Base-by-base conservation (phyloP, 2,888 invertebrate genomes). In the Tenthredo livida region DNA sequence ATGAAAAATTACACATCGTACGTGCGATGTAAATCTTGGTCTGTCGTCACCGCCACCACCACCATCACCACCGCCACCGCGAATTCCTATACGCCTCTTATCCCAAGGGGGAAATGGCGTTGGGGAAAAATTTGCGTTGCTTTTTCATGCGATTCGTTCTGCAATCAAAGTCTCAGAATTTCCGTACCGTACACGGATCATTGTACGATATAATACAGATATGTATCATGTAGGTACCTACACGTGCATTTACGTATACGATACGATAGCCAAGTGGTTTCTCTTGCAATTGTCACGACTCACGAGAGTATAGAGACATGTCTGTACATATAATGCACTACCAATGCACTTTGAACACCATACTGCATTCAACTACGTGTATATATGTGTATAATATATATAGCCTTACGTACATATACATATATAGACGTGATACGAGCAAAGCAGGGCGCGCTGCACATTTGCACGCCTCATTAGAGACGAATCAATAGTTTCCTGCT, bases 401-500 rank as follows among this genome's bases (percentile, higher is more conserved):
- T 50, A 77, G 15, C 37, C 40, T 17, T 29, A n/a, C 15, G 17
- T 7, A 10, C 21, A 21, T 75, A 47, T 54, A 70, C 9, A 4
- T 1, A 10, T 3, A 29, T 73, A 43, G 17, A 77, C 29, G 15
- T 33, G 37, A 61, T 61, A 40, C 80, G 25, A 10, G 21, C 61
- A 40, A 37, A 61, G 61, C 61, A 25, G 80, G 58, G 58, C 12
- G 47, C 43, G 43, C 15, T 21, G 50, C 83, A 47, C 40, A 83
- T 65, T 83, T 83, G 83, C 83, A 65, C 88, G 89, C 89, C 91
- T 91, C 91, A 90, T 91, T 91, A 90, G 88, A 87, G 86, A 72
- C 85, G 87, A 90, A 90, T 90, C 90, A 88, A 91, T 91, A 90
- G 89, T 88, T 88, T 87, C 88, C 87, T 86, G 87, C 89, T 89